These are phyloP conservation scores for Pentamera pediparva DNA, from an alignment of 53 echinoderm and acorn worm genomes.

Conservation along the genomic window DNA sequence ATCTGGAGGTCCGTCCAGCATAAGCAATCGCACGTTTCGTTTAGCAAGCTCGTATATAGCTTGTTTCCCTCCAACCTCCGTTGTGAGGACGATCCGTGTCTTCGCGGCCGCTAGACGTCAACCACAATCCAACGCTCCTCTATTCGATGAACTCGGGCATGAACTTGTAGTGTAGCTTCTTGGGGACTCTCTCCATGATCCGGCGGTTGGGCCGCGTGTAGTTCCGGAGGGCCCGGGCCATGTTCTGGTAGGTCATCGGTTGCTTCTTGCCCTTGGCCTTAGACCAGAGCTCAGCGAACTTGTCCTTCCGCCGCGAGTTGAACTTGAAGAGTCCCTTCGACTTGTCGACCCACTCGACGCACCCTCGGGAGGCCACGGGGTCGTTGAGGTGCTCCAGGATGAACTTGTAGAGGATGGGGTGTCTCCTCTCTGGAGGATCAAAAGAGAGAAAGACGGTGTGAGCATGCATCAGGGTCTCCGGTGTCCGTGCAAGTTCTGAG, in stretches of 20 bases:
- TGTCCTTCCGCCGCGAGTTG: constrained; percentile 82
- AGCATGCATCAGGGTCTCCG: no score
- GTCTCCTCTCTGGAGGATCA: constrained; percentile 55
- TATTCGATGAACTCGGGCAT: constrained; percentile 53
- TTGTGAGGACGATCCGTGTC: no score
- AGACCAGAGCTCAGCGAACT: constrained; percentile 91
- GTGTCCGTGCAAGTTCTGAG: no score
- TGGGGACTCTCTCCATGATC: constrained; percentile 83
- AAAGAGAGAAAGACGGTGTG: not conserved
- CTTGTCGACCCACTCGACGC: constrained; percentile 85
- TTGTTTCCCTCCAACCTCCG: no score
- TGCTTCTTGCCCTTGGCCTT: constrained; percentile 84
- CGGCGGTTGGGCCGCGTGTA: constrained; percentile 67
- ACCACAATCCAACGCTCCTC: no score
- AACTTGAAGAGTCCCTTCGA: constrained; percentile 75
- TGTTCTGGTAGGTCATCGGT: constrained; percentile 96
- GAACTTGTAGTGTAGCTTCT: constrained; percentile 95
- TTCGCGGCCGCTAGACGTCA: no score
- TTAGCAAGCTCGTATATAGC: no score
- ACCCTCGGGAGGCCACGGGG: constrained; percentile 41
- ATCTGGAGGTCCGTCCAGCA: no score
- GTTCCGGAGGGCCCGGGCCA: constrained; percentile 95
- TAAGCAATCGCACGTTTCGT: no score
- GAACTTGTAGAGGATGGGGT: constrained; percentile 88
- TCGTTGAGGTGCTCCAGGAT: constrained; percentile 71